Conservation (phyloP, 2,888 invertebrate genomes). For the Falcaria lacertinaria region DNA sequence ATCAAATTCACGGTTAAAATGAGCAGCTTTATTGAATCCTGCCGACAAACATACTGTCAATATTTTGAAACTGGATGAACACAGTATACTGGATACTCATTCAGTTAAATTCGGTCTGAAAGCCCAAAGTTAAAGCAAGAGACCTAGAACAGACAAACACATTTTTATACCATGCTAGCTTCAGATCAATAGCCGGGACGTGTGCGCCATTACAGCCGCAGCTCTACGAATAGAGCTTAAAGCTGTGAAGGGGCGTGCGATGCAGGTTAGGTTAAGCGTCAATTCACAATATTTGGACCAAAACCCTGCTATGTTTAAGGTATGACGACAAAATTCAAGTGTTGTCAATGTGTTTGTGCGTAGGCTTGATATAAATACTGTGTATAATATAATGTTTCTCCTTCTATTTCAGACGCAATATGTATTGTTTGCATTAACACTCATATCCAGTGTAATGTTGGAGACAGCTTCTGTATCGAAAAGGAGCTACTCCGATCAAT, state of each 20-base stretch:
- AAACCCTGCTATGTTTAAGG: constrained; percentile 68
- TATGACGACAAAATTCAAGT: constrained; percentile 29
- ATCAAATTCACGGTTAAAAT: no score
- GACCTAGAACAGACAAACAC: no score
- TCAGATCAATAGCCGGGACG: constrained; percentile 10
- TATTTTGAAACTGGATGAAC: no score
- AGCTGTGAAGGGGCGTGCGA: constrained; percentile 54
- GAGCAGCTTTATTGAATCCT: no score
- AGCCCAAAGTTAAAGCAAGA: no score
- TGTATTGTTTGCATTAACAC: constrained; percentile 53
- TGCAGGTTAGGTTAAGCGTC: constrained; percentile 40
- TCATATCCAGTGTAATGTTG: constrained; percentile 56
- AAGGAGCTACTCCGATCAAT: constrained; percentile 89
- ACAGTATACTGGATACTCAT: no score
- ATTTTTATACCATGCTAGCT: not conserved
- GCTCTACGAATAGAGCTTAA: constrained; percentile 25
- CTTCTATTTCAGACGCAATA: constrained; percentile 61
- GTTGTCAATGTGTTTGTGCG: constrained; percentile 20
- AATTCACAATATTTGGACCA: constrained; percentile 45
- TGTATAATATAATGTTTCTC: constrained; percentile 26
- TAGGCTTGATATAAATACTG: constrained; percentile 17
- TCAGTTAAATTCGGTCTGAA: no score
- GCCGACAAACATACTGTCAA: no score
- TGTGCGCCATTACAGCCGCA: constrained; percentile 18
- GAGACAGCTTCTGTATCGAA: constrained; percentile 71